phyloP scores from a whole-genome alignment of 2,113 vertebrate species.

The Larimichthys polyactis region DNA sequence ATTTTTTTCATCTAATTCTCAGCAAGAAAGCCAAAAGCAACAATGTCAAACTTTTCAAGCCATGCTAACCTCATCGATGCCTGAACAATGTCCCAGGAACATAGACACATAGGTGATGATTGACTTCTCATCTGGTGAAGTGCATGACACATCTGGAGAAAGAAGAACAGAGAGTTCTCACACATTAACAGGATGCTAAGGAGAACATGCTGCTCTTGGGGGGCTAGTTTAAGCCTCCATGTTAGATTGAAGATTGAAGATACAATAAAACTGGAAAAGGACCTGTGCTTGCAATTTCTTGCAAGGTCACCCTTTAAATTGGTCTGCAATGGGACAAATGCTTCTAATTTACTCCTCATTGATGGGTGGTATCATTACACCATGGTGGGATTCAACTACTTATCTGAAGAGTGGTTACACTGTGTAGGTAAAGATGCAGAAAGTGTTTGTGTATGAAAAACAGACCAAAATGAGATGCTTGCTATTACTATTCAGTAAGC shows the following conservation, averaged over 20 bases:
- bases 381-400: not conserved
- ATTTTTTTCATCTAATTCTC: not conserved
- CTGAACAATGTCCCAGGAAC: constrained; percentile 88
- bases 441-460: constrained; percentile 1
- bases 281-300: not conserved
- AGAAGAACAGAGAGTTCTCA: not conserved
- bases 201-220: not conserved
- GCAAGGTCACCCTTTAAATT: not conserved
- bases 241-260: not conserved
- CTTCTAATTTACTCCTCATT: not conserved
- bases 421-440: not conserved
- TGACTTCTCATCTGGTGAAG: constrained; percentile 90
- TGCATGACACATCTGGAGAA: constrained; percentile 85
- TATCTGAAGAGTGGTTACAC: not conserved
- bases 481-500: not conserved
- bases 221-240: too few relatives aligned
- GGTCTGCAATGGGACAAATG: not conserved
- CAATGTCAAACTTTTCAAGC: not conserved
- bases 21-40: not conserved
- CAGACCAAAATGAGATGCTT: not conserved
- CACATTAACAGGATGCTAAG: not conserved
- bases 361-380: not conserved
- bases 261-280: not conserved
- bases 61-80: constrained; percentile 83
- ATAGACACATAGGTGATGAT: constrained; percentile 92